Evolutionary conservation across 2,888 invertebrate species (phyloP).

Genomic region (Trissolcus japonicus): DNA sequence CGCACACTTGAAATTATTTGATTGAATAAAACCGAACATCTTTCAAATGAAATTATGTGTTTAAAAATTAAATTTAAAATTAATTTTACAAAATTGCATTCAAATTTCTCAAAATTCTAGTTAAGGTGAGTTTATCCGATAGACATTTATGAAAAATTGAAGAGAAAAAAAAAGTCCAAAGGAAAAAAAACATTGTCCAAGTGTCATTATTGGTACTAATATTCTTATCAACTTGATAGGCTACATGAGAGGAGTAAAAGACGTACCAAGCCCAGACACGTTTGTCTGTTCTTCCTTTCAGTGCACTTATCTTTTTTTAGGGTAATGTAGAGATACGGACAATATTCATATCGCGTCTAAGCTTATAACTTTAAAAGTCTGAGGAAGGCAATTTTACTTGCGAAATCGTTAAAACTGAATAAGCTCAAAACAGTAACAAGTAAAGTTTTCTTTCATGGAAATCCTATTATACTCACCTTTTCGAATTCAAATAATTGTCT

Average conservation of each 20-base stretch:
- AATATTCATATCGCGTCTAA: conserved; percentile 48
- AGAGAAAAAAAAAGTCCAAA: conserved; percentile 3
- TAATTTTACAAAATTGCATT: background rate
- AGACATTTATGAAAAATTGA: too few species aligned
- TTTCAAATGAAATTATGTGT: background rate
- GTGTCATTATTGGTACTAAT: conserved; percentile 13
- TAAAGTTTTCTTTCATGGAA: conserved; percentile 35
- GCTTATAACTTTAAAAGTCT: conserved; percentile 30
- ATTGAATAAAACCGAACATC: background rate
- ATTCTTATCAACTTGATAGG: conserved; percentile 45
- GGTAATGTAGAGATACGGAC: conserved; percentile 53
- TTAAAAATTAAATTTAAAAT: conserved; percentile 1
- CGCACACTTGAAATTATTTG: background rate
- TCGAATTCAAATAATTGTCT: conserved; percentile 28
- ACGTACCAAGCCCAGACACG: conserved; percentile 58
- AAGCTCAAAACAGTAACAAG: conserved; percentile 1
- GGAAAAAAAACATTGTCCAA: background rate
- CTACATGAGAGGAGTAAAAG: conserved; percentile 58
- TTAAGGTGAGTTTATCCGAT: too few species aligned
- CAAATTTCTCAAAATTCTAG: too few species aligned
- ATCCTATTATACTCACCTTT: conserved; percentile 41
- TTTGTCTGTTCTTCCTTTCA: conserved; percentile 57
- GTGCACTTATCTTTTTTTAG: conserved; percentile 54
- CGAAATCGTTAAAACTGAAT: background rate
- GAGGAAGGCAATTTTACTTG: conserved; percentile 23